phyloP scores from a whole-genome alignment of 2,113 vertebrate genomes.

The Jacana jacana region DNA sequence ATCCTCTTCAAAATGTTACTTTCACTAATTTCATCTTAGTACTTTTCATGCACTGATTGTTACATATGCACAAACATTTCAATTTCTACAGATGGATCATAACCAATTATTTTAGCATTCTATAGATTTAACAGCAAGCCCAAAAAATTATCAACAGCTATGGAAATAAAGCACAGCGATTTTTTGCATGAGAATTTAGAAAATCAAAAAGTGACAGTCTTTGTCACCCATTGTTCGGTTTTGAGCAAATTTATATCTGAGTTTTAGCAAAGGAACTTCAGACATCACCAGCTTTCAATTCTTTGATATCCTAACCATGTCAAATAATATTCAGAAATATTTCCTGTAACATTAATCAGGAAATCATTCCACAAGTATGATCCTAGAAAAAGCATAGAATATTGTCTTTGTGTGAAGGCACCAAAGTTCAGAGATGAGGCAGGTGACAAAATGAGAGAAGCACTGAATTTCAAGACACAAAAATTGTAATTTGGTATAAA shows the following conservation, averaged over 20 bases:
- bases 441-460: background rate
- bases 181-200: background rate
- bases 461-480: background rate
- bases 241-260: background rate
- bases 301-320: background rate
- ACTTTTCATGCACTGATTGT: background rate
- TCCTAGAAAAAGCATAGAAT: background rate
- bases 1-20: background rate
- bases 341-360: background rate
- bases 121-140: background rate
- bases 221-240: background rate
- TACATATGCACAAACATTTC: background rate
- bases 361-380: background rate
- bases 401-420: background rate
- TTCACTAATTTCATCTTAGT: background rate
- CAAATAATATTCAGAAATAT: background rate
- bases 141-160: background rate
- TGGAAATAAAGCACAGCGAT: background rate
- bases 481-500: background rate
- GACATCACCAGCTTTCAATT: background rate
- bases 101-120: background rate
- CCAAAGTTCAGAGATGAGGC: background rate
- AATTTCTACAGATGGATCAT: background rate
- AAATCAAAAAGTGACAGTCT: background rate
- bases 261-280: background rate